Evolutionary conservation across 2,888 invertebrate species (phyloP), one percentile per base, ranked within the genome.

Genomic region (Stenoptilia bipunctidactyla): DNA sequence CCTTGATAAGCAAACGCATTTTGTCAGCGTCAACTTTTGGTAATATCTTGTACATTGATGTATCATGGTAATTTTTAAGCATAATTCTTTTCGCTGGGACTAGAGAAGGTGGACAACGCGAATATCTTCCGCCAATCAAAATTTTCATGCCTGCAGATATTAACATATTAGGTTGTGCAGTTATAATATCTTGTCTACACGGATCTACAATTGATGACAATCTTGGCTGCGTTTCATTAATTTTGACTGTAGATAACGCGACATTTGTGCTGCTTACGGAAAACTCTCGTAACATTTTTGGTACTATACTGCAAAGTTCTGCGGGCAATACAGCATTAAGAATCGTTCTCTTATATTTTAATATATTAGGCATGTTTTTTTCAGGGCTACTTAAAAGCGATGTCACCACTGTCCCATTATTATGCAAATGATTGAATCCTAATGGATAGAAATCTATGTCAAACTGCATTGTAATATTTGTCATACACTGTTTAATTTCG

Each of bases 241-340:
- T 13, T 15, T 6, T 3, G 2, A n/a, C 15, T 9, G 13, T 5
- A 36, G 36, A n/a, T 9, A 15, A 8, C 15, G 36, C 10, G 6
- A 20, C 20, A 3, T 20, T 20, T 3, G 20, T 8, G 20, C 4
- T 5, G 20, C 8, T 20, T 20, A 20, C 20, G 20, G 20, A 20
- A 20, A 71, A 51, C n/a, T 52, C 56, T 15, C 45, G 48, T 45
- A 80, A 58, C 46, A 79, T 56, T 49, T 56, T 65, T 9, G 82
- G 82, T 38, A 82, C 44, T 42, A 80, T 60, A 41, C 59, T 70
- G 41, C 82, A 82, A 39, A 82, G 51, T 44, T 79, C 73, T 12
- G 77, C 80, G 5, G 82, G 82, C 36, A 82, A 55, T 43, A 65
- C 56, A 8, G 71, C 62, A 48, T 80, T 79, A 1, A 68, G 36